Evolutionary conservation across 2,888 invertebrate genomes (phyloP).

Genomic region (Parascotia fuliginaria): DNA sequence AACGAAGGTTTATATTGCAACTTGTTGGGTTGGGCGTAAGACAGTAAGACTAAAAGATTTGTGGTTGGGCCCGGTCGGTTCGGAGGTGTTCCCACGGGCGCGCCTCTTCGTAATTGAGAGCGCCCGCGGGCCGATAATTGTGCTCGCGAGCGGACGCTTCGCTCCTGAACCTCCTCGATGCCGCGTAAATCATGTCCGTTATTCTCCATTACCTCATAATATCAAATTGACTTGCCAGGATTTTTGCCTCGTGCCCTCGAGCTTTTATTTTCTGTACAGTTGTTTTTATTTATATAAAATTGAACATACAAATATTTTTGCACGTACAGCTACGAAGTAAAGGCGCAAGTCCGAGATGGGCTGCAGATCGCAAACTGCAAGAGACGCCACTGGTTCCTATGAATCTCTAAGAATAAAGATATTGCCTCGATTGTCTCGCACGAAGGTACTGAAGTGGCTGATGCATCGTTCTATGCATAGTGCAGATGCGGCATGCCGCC

Average conservation of each 20-base stretch:
- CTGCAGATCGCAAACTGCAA: too few species aligned
- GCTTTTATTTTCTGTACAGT: slow-evolving; percentile 46
- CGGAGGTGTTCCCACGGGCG: slow-evolving; percentile 80
- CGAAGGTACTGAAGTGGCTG: too few species aligned
- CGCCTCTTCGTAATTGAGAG: slow-evolving; percentile 84
- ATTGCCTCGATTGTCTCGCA: too few species aligned
- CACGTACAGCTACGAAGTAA: too few species aligned
- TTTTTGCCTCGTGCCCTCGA: slow-evolving; percentile 59
- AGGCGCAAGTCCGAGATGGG: too few species aligned
- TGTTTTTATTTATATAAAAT: slow-evolving; percentile 40
- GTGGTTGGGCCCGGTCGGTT: slow-evolving; percentile 68
- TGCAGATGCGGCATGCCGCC: too few species aligned
- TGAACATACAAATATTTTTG: slow-evolving; percentile 9
- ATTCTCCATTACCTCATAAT: slow-evolving; percentile 84
- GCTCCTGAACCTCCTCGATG: slow-evolving; percentile 54
- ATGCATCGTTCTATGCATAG: too few species aligned
- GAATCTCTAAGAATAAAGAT: too few species aligned
- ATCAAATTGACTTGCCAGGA: slow-evolving; percentile 81
- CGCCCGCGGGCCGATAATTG: slow-evolving; percentile 85
- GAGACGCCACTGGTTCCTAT: too few species aligned
- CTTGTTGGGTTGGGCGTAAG: slow-evolving; percentile 68
- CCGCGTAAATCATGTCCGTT: slow-evolving; percentile 84
- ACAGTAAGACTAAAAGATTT: slow-evolving; percentile 76
- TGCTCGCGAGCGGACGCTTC: slow-evolving; percentile 72
- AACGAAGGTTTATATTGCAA: slow-evolving; percentile 51